phyloP scores from a whole-genome alignment of 2,113 vertebrate genomes.

The Sclerurus mexicanus region DNA sequence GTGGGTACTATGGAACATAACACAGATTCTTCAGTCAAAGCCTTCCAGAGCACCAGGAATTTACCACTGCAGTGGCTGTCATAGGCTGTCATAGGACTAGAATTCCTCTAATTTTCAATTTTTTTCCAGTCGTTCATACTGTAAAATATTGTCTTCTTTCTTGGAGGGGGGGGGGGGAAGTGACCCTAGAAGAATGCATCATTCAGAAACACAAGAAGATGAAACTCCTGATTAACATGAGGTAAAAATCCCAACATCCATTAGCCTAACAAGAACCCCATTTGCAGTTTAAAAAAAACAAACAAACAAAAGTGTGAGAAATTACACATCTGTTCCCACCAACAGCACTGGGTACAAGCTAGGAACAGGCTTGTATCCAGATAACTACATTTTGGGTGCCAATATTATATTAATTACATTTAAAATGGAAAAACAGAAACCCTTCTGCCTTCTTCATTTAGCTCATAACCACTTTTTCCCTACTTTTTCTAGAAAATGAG shows the following conservation, averaged over 20 bases:
- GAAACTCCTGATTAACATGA: slow-evolving; percentile 28
- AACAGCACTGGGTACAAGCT: not conserved
- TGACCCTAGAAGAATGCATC: not conserved
- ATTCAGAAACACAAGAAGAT: slow-evolving; percentile 8
- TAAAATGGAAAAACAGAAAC: slow-evolving; percentile 58
- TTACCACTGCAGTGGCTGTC: not conserved
- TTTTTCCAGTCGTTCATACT: not conserved
- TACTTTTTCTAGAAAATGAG: slow-evolving; percentile 49
- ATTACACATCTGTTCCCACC: not conserved
- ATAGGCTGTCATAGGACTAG: not conserved
- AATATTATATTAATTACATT: slow-evolving; percentile 51
- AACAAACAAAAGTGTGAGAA: slow-evolving; percentile 47
- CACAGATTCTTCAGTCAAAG: not conserved
- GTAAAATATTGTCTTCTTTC: not conserved
- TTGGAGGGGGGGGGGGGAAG: not conserved
- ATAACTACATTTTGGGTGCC: slow-evolving; percentile 33
- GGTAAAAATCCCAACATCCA: slow-evolving; percentile 26
- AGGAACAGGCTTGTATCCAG: slow-evolving; percentile 27
- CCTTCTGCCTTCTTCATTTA: slow-evolving; percentile 58
- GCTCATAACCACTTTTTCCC: slow-evolving; percentile 25
- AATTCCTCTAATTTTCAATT: not conserved
- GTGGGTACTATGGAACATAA: not conserved
- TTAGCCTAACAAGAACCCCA: slow-evolving; percentile 49
- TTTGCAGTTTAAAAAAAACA: slow-evolving; percentile 22
- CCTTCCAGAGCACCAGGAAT: not conserved